These are phyloP conservation scores for Hemithea aestivaria DNA, from an alignment of 2,888 invertebrate species.

Conservation along the genomic window DNA sequence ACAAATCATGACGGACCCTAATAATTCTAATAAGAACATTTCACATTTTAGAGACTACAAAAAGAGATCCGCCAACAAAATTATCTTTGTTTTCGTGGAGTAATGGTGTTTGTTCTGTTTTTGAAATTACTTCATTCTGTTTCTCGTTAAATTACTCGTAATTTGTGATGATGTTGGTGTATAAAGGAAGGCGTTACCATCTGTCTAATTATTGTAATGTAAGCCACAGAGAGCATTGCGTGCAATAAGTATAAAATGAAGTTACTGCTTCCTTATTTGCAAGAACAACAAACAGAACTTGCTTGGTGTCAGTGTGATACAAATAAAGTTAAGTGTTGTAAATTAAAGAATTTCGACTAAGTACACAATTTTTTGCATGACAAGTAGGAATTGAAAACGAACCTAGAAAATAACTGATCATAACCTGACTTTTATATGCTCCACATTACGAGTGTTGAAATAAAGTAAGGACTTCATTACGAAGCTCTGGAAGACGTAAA, in stretches of 20 bases:
- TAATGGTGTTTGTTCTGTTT: conserved; percentile 19
- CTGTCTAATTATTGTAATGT: conserved; percentile 8
- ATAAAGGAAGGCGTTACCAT: conserved; percentile 5
- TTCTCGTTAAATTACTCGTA: conserved; percentile 19
- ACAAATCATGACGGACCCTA: conserved; percentile 23
- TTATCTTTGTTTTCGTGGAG: conserved; percentile 13
- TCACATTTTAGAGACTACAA: conserved; percentile 20
- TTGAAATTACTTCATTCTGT: conserved; percentile 21
- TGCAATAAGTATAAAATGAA: neutral
- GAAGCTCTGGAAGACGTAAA: too few relatives aligned
- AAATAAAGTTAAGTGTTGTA: too few relatives aligned
- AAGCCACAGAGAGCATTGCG: conserved; percentile 9
- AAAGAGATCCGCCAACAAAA: conserved; percentile 14
- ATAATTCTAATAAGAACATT: conserved; percentile 26
- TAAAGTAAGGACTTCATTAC: too few relatives aligned
- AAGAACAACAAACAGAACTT: too few relatives aligned
- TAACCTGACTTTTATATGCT: too few relatives aligned
- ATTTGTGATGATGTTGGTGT: conserved; percentile 17
- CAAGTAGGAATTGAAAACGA: too few relatives aligned
- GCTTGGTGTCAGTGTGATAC: too few relatives aligned
- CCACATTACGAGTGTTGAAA: too few relatives aligned
- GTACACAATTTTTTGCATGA: too few relatives aligned
- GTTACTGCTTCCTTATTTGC: too few relatives aligned
- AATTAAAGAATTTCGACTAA: too few relatives aligned
- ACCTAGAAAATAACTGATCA: too few relatives aligned